Conservation (phyloP, 2,113 vertebrate genomes). For the Petroica traversi region DNA sequence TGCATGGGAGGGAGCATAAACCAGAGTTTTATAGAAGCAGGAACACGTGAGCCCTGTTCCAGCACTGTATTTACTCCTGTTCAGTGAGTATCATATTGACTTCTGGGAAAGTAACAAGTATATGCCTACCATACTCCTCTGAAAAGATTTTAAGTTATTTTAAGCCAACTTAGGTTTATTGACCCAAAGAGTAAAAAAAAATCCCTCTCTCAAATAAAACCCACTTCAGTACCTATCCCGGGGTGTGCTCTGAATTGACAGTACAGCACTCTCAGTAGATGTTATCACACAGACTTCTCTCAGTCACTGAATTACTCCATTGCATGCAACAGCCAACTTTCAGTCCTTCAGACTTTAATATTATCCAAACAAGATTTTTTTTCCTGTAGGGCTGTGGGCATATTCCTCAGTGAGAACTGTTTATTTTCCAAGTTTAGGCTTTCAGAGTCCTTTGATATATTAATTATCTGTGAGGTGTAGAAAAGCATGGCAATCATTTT, state of each 20-base stretch:
- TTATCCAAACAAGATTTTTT: background rate
- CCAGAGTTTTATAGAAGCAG: background rate
- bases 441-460: background rate
- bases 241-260: background rate
- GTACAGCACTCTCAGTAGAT: background rate
- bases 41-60: background rate
- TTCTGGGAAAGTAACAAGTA: background rate
- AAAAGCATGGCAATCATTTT: background rate
- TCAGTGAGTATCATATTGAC: background rate
- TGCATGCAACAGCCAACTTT: background rate
- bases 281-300: background rate
- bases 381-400: background rate
- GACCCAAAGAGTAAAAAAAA: background rate
- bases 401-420: background rate
- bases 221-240: background rate
- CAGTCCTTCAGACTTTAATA: background rate
- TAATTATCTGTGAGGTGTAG: background rate
- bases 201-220: background rate
- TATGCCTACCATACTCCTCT: background rate
- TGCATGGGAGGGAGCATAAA: background rate
- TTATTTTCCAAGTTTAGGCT: background rate
- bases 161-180: background rate
- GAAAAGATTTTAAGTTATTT: background rate
- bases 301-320: background rate
- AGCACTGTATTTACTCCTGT: background rate